Evolutionary conservation across 2,888 invertebrate genomes (phyloP), one percentile per base, ranked within the genome.

Genomic region (Campopleginae sp.): DNA sequence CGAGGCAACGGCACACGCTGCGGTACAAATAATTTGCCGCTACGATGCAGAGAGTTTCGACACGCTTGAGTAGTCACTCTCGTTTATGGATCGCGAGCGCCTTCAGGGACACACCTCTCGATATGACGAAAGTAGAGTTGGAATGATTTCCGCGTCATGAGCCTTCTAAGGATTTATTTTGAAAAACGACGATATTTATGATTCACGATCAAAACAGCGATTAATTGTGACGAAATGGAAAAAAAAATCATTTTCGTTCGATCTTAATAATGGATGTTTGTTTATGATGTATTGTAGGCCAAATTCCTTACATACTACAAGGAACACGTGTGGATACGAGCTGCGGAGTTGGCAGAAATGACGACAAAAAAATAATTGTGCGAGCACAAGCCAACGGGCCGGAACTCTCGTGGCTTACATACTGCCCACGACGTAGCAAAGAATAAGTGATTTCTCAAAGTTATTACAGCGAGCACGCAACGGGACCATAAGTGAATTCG

Each of bases 391-490:
- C 61, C 61, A 77, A 44, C 85, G 79, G 80, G 74, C 74, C 82
- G 82, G 82, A 82, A 80, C 82, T 80, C 85, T 82, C 72, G 71
- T 76, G 82, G 66, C 76, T 80, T 75, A 70, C 70, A 54, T 42
- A 51, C 51, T 54, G 23, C 44, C n/a, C 51, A 48, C 31, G 75
- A 46, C 54, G 68, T 48, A 80, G 63, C 54, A 66, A 33, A 70
- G 71, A 80, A 86, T 75, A 87, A 87, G 88, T 87, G 85, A 87
- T 89, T 89, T 89, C 87, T 87, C 87, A 88, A 87, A 85, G 87
- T 86, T 88, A 88, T 87, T 89, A 86, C 80, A 48, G 54, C 75
- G 66, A 89, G 85, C 91, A 91, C 90, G 91, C 91, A 88, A 91
- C 88, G 83, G 78, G 82, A 86, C 89, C 88, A 88, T 91, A 90